Conservation (phyloP, 2,888 invertebrate genomes). For the Heteromurus nitidus region DNA sequence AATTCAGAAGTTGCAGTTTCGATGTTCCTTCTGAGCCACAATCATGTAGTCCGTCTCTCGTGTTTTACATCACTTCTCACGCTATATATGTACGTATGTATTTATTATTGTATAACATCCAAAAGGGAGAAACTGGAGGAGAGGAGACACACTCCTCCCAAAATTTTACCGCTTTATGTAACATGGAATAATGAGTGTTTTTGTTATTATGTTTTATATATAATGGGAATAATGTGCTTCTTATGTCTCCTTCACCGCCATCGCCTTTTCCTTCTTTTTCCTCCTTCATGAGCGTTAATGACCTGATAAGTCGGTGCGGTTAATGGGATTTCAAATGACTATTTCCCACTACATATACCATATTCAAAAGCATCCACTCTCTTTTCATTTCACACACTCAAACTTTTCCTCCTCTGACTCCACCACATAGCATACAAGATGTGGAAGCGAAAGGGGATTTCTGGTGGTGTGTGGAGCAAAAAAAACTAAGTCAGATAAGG, state of each 20-base stretch:
- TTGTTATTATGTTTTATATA: conserved; percentile 56
- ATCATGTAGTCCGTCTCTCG: too few species aligned
- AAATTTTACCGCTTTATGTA: not conserved
- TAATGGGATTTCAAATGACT: conserved; percentile 73
- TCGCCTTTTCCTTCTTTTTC: conserved; percentile 41
- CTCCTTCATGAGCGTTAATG: conserved; percentile 69
- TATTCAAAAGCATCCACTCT: conserved; percentile 41
- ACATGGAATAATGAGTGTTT: conserved; percentile 51
- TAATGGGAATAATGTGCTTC: conserved; percentile 38
- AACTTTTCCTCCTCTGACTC: conserved; percentile 37
- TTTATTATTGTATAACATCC: too few species aligned
- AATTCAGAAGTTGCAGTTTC: too few species aligned
- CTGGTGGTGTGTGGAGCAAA: conserved; percentile 14
- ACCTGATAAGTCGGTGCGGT: conserved; percentile 72
- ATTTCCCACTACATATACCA: conserved; percentile 55
- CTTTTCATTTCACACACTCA: conserved; percentile 50
- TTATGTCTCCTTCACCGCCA: conserved; percentile 51
- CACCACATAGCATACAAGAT: not conserved
- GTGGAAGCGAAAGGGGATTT: conserved; percentile 2
- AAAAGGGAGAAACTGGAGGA: too few species aligned
- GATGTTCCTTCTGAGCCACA: too few species aligned
- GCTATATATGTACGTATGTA: too few species aligned
- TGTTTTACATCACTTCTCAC: too few species aligned
- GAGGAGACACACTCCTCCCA: too few species aligned
- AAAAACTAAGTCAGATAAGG: conserved; percentile 53